Percentiles rank a stretch among this genome's conserved stretches.
phyloP scores from a whole-genome alignment of 2,113 vertebrate genomes.

The Ramphastos sulfuratus region DNA sequence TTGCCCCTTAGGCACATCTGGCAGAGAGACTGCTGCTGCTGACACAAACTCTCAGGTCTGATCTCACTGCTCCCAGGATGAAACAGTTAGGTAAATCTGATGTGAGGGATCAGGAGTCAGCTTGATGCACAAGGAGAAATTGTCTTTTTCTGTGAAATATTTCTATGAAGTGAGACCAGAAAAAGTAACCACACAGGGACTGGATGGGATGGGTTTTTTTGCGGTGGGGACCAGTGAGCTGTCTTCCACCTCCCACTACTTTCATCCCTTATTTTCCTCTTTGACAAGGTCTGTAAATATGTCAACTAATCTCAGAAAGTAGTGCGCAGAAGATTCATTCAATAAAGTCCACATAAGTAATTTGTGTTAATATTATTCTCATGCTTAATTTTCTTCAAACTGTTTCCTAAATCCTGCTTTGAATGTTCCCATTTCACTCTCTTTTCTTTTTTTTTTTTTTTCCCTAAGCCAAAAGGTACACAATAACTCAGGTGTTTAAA shows the following conservation, averaged over 20 bases:
- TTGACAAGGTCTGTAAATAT: constrained; percentile 60
- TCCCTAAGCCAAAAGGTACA: not conserved
- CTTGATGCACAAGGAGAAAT: constrained; percentile 39
- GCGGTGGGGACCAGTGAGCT: constrained; percentile 23
- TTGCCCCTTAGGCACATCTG: constrained; percentile 53
- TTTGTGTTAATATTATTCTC: constrained; percentile 38
- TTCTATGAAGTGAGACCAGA: constrained; percentile 57
- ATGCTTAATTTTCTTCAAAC: constrained; percentile 32
- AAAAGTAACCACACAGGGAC: constrained; percentile 13
- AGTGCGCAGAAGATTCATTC: not conserved
- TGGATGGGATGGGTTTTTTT: too few relatives aligned
- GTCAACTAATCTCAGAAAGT: constrained; percentile 14
- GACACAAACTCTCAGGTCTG: constrained; percentile 39
- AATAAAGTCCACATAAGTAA: not conserved
- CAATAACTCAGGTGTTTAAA: not conserved
- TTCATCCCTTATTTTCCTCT: constrained; percentile 64
- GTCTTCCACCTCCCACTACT: constrained; percentile 7
- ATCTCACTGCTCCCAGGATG: constrained; percentile 47
- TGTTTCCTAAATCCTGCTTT: constrained; percentile 38
- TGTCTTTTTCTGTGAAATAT: constrained; percentile 66
- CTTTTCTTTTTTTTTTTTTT: not conserved
- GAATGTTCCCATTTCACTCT: constrained; percentile 14
- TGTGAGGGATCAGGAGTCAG: constrained; percentile 29
- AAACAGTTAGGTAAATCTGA: constrained; percentile 62
- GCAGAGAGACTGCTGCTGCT: constrained; percentile 37